Percentiles rank a stretch among this genome's conserved stretches.
Conservation (phyloP, 1,140 invertebrate genomes). For the Drosophila pseudoananassae region DNA sequence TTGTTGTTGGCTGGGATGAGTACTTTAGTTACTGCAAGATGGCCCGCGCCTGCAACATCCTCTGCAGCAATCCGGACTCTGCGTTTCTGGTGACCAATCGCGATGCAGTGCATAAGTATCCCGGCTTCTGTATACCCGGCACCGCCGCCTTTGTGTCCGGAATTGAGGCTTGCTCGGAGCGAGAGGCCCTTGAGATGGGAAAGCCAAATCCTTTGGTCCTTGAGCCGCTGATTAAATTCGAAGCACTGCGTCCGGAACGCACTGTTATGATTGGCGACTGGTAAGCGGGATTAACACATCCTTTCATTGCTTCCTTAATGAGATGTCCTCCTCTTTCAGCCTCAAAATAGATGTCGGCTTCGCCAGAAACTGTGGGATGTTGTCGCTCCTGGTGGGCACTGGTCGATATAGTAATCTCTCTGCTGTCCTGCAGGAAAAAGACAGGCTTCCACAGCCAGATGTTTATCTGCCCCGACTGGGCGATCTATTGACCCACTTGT, state of each 20-base stretch:
- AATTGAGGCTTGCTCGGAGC: constrained; percentile 91
- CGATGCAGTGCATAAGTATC: constrained; percentile 87
- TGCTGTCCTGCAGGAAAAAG: constrained; percentile 38
- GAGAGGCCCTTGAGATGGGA: constrained; percentile 93
- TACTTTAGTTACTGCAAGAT: constrained; percentile 96
- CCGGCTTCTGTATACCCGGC: constrained; percentile 85
- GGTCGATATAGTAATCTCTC: constrained; percentile 88
- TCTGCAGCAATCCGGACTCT: constrained; percentile 86
- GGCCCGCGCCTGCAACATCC: constrained; percentile 93
- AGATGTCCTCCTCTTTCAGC: constrained; percentile 83
- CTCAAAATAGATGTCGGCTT: constrained; percentile 95
- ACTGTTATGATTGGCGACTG: constrained; percentile 98
- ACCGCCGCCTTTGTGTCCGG: constrained; percentile 93
- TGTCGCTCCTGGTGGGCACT: constrained; percentile 93
- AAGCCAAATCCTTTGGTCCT: constrained; percentile 87
- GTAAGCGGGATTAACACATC: constrained; percentile 81
- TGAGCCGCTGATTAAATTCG: constrained; percentile 72
- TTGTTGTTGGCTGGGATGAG: constrained; percentile 96
- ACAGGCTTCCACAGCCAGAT: constrained; percentile 86
- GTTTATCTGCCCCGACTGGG: constrained; percentile 89
- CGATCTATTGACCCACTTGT: constrained; percentile 85
- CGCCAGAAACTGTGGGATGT: constrained; percentile 92
- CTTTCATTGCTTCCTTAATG: constrained; percentile 17
- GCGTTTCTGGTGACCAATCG: constrained; percentile 96
- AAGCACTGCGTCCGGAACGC: constrained; percentile 89